These are phyloP conservation scores for Dascillus cervinus DNA, from an alignment of 2,888 invertebrate species.

Conservation along the genomic window DNA sequence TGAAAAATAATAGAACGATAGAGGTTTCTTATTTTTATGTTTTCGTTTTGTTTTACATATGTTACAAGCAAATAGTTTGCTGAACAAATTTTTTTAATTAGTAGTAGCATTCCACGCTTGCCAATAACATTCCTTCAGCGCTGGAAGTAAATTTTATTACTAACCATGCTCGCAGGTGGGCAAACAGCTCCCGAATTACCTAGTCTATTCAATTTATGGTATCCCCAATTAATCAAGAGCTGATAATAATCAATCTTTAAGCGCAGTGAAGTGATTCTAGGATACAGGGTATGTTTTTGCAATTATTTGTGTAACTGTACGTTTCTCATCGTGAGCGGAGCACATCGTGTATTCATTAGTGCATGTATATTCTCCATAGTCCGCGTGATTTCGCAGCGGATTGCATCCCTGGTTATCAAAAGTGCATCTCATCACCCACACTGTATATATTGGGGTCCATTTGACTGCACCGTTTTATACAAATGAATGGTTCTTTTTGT, in stretches of 20 bases:
- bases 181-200: slow-evolving; percentile 20
- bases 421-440: slow-evolving; percentile 32
- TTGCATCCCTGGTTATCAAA: slow-evolving; percentile 26
- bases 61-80: slow-evolving; percentile 18
- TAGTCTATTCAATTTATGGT: slow-evolving; percentile 23
- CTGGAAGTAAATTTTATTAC: slow-evolving; percentile 30
- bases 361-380: slow-evolving; percentile 18
- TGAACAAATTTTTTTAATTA: slow-evolving; percentile 17
- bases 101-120: slow-evolving; percentile 39
- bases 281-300: slow-evolving; percentile 93
- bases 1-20: slow-evolving; percentile 34
- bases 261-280: slow-evolving; percentile 72
- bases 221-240: slow-evolving; percentile 38
- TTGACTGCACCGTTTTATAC: slow-evolving; percentile 37
- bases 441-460: slow-evolving; percentile 43
- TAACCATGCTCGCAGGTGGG: slow-evolving; percentile 18
- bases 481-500: slow-evolving; percentile 34
- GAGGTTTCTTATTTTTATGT: slow-evolving; percentile 18
- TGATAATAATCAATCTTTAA: slow-evolving; percentile 36
- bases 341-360: slow-evolving; percentile 29
- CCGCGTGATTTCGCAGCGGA: slow-evolving; percentile 32
- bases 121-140: slow-evolving; percentile 39
- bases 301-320: slow-evolving; percentile 70
- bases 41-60: slow-evolving; percentile 14
- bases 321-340: slow-evolving; percentile 14